A percentile compares a stretch with the other conserved stretches of the same genome.
phyloP scores from a whole-genome alignment of 2,888 invertebrate genomes.

The Bombylius discolor region DNA sequence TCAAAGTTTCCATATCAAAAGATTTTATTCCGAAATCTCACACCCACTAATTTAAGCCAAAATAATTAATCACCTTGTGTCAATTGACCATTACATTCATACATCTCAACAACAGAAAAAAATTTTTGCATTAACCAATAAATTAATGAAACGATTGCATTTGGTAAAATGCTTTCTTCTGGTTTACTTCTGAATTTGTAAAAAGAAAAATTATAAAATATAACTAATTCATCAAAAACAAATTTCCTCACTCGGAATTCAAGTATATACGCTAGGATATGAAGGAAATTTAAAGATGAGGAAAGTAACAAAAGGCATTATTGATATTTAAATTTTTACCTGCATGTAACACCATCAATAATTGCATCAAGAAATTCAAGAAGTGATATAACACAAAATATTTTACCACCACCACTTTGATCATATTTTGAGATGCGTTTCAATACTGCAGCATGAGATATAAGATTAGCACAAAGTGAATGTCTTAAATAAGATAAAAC shows the following conservation, averaged over 20 bases:
- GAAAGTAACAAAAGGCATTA: too few species aligned
- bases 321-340: constrained; percentile 18
- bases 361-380: constrained; percentile 71
- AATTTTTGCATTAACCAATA: constrained; percentile 72
- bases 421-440: constrained; percentile 81
- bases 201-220: too few species aligned
- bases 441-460: constrained; percentile 81
- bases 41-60: too few species aligned
- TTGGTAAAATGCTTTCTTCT: constrained; percentile 75
- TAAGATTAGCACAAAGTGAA: constrained; percentile 77
- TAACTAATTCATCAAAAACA: not conserved
- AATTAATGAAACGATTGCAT: constrained; percentile 67
- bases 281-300: not conserved
- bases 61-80: constrained; percentile 8
- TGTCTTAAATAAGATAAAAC: constrained; percentile 87
- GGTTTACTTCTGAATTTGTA: constrained; percentile 52
- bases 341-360: constrained; percentile 43
- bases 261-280: too few species aligned
- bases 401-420: constrained; percentile 70
- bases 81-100: constrained; percentile 26
- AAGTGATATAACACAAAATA: constrained; percentile 75
- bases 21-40: too few species aligned
- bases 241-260: too few species aligned
- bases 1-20: too few species aligned
- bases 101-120: constrained; percentile 25